These are phyloP conservation scores for Hypselothyrea guttata DNA, from an alignment of 2,888 invertebrate genomes.

Conservation along the genomic window DNA sequence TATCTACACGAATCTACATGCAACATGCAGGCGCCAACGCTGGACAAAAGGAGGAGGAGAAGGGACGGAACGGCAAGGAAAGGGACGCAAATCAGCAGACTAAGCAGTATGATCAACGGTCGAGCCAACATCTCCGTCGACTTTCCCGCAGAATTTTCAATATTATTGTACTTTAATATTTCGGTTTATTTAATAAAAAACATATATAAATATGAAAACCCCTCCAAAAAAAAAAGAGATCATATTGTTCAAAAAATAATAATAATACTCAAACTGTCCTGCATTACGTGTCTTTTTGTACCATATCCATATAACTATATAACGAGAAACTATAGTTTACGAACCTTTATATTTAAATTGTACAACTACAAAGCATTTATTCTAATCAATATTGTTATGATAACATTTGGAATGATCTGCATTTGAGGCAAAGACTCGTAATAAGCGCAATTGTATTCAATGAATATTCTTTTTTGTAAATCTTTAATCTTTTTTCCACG, in stretches of 20 bases:
- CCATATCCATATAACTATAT: slow-evolving; percentile 43
- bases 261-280: slow-evolving; percentile 67
- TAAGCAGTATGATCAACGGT: slow-evolving; percentile 17
- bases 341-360: slow-evolving; percentile 64
- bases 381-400: slow-evolving; percentile 67
- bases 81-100: slow-evolving; percentile 29
- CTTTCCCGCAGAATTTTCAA: slow-evolving; percentile 75
- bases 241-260: slow-evolving; percentile 50
- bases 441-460: slow-evolving; percentile 61
- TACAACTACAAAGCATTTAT: slow-evolving; percentile 63
- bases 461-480: slow-evolving; percentile 62
- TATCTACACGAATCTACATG: slow-evolving; percentile 23
- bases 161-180: slow-evolving; percentile 81
- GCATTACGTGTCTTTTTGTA: slow-evolving; percentile 77
- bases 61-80: slow-evolving; percentile 19
- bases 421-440: slow-evolving; percentile 51
- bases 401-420: slow-evolving; percentile 49
- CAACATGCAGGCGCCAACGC: slow-evolving; percentile 12
- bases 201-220: slow-evolving; percentile 78
- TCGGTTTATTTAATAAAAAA: slow-evolving; percentile 82
- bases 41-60: slow-evolving; percentile 39
- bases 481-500: slow-evolving; percentile 30
- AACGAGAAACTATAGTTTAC: slow-evolving; percentile 56
- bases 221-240: slow-evolving; percentile 61
- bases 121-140: slow-evolving; percentile 41